Evolutionary conservation across 1,140 invertebrate species (phyloP), one percentile per base, ranked within the genome.

Genomic region (Globodera ellingtonae): DNA sequence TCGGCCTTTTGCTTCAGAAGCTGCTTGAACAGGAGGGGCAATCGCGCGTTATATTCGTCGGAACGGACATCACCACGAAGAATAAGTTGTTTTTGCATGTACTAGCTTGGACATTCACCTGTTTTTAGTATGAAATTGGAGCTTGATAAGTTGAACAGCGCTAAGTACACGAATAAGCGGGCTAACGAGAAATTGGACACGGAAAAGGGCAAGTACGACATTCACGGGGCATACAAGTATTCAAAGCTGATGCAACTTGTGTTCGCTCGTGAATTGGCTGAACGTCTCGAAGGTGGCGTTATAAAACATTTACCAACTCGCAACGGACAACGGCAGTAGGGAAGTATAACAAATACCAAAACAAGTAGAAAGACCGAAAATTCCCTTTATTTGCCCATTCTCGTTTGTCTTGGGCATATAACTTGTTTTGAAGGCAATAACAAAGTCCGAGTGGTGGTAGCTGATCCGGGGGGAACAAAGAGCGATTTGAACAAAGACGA

Each of bases 261-360:
- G 21, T 89, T 89, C 73, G 87, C 87, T 6, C 84, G 82, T 65
- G 87, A 89, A 65, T 73, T 89, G n/a, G 65, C 88, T 0, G 86
- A 88, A 18, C 72, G 85, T 70, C 65, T 89, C 18, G 80, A 83
- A 84, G 86, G 86, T 86, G 70, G 35, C 47, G 35, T 3, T 35
- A 35, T 35, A 35, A 35, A 35, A 35, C 35, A 35, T 35, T 35
- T 35, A 3, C 35, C 35, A 35, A 35, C 35, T 35, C 35, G 35
- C 35, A 35, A 35, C 35, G 35, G 35, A 35, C 35, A 2, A 2
- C 35, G 35, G 35, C 35, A 35, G 35, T 35, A 35, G 35, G 35
- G 35, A 35, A 35, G 1, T 35, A 35, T 21, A 10, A 70, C 24
- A 82, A 82, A 79, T 48, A 35, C 24, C 59, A 65, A 13, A 65